Conservation (phyloP, 2,797 vertebrate species). For the Urocyon cinereoargenteus region DNA sequence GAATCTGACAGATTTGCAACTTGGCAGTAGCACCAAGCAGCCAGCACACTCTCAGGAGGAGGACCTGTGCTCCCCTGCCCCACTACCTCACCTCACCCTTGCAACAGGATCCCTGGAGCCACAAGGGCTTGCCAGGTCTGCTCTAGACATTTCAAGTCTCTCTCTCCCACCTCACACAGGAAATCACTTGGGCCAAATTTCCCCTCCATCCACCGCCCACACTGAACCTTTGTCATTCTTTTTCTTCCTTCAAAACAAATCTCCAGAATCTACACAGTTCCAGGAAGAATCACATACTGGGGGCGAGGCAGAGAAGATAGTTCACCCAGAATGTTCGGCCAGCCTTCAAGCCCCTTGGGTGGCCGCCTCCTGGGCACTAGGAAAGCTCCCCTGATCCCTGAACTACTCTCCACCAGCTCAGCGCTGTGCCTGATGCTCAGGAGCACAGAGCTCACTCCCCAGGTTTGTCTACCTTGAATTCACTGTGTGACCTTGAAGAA, state of each 20-base stretch:
- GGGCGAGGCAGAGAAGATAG: background rate
- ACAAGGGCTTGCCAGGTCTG: fast-evolving
- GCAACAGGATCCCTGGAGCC: too few relatives aligned
- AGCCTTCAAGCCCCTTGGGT: background rate
- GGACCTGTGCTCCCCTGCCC: background rate
- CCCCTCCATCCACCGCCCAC: background rate
- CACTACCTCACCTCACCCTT: fast-evolving
- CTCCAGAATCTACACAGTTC: background rate
- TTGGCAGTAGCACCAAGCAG: background rate
- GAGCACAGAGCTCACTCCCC: background rate
- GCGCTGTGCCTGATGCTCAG: background rate
- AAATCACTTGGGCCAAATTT: background rate
- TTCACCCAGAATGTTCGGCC: background rate
- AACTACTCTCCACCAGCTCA: background rate
- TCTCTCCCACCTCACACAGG: background rate
- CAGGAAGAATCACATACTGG: background rate
- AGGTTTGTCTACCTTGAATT: background rate
- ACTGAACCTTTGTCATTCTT: background rate
- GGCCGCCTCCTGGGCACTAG: background rate
- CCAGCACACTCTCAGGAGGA: fast-evolving
- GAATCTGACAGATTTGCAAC: background rate
- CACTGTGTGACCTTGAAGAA: background rate
- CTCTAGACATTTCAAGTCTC: fast-evolving
- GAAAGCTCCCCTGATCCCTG: background rate
- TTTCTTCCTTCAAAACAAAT: background rate